Base-by-base conservation (phyloP, 2,888 invertebrate species). In the Salticus scenicus region DNA sequence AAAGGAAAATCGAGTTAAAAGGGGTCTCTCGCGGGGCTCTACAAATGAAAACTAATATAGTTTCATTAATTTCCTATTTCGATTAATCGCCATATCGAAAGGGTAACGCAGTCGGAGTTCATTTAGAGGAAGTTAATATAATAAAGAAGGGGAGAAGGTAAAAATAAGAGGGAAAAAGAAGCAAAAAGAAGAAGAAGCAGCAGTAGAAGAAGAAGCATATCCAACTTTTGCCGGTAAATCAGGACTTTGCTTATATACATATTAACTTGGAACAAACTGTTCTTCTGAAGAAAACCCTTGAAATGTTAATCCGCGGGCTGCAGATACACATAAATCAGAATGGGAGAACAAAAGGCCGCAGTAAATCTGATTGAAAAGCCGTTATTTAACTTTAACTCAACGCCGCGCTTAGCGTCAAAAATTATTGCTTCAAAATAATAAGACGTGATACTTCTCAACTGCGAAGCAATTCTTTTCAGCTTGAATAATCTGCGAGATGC, bases 361-460 rank as follows among this genome's bases (percentile, higher is more conserved):
- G 77, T 84, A 72, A 84, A 84, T 84, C 83, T 84, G 77, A 84
- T 84, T 84, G 83, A 84, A 84, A 84, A 84, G 83, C 83, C 77
- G 83, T 84, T 77, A 84, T 84, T 84, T 84, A 84, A 84, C 73
- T 70, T 70, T 72, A 72, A 77, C 73, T 84, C 67, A 67, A 71
- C 64, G 75, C 70, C 76, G 31, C 31, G 51, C 37, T 69, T 66
- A 14, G 77, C 83, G 77, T 84, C 83, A 84, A 84, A 84, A 84
- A 84, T 84, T 84, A 84, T 77, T 84, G 83, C 83, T 84, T 77
- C 67, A 84, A 84, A 84, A 84, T 84, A 84, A 84, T 84, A 78
- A 77, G 83, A 84, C 83, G 83, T 63, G 83, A 84, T 84, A 84
- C 77, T 67, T 72, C 83, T 37, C 64, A 72, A 76, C 82, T 73